Percentiles rank a stretch among this genome's conserved stretches.
Conservation (phyloP, 1,140 invertebrate species). For the Scaptomyza hsui region DNA sequence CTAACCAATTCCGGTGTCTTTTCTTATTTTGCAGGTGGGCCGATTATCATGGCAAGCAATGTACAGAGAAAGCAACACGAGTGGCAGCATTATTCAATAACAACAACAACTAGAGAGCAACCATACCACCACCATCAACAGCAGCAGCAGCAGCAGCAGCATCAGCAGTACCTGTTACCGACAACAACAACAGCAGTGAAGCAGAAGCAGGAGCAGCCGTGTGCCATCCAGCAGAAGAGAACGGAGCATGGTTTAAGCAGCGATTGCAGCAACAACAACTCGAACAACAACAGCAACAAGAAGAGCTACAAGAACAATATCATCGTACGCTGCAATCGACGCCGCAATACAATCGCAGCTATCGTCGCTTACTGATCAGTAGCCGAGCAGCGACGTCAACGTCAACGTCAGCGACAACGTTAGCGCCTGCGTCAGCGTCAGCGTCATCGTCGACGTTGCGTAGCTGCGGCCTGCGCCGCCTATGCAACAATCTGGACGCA, state of each 20-base stretch:
- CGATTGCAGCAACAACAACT: constrained; percentile 38
- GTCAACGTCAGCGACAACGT: constrained; percentile 9
- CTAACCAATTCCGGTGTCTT: not conserved
- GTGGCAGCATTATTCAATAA: constrained; percentile 48
- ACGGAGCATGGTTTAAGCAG: constrained; percentile 21
- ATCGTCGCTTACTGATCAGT: constrained; percentile 38
- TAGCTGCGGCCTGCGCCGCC: constrained; percentile 36
- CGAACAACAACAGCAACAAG: constrained; percentile 2
- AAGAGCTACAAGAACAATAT: constrained; percentile 1
- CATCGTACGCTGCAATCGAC: not conserved
- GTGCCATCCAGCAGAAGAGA: constrained; percentile 20
- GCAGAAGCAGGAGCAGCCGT: constrained; percentile 9
- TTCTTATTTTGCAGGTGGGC: constrained; percentile 68
- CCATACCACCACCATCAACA: constrained; percentile 1
- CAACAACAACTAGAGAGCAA: constrained; percentile 51
- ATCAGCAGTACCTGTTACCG: constrained; percentile 37
- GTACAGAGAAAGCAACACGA: constrained; percentile 68
- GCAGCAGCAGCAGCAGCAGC: constrained; percentile 37
- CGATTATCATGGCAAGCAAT: constrained; percentile 83
- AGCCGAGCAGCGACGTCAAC: constrained; percentile 5
- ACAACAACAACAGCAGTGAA: constrained; percentile 21
- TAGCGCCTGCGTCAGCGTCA: not conserved
- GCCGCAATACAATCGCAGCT: constrained; percentile 10
- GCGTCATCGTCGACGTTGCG: constrained; percentile 16
- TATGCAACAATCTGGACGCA: constrained; percentile 62